phyloP scores from a whole-genome alignment of 2,113 vertebrate genomes.

The Crocuta crocuta region DNA sequence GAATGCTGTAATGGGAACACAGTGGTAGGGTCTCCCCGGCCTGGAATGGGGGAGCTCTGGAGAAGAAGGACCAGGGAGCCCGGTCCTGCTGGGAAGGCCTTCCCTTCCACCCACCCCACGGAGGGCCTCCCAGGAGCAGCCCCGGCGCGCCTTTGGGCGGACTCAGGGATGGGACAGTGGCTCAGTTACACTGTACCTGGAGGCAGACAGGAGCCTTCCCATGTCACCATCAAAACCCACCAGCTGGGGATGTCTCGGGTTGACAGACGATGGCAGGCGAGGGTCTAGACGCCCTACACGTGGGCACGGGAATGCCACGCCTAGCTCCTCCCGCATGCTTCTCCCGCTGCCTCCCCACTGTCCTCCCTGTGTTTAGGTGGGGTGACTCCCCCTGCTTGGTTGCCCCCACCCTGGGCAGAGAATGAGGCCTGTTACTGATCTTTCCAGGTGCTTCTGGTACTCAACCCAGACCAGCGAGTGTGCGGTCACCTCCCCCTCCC shows the following conservation, averaged over 20 bases:
- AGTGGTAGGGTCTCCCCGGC: neutral
- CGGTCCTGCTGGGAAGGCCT: neutral
- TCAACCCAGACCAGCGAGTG: accelerated
- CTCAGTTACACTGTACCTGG: neutral
- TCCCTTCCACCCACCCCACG: neutral
- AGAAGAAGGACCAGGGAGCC: too few relatives aligned
- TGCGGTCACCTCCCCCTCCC: neutral
- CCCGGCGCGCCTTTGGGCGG: neutral
- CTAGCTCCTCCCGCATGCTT: neutral
- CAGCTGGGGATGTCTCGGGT: neutral
- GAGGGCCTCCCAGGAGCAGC: too few relatives aligned
- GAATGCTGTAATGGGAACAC: neutral
- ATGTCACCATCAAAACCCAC: neutral
- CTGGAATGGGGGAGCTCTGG: neutral
- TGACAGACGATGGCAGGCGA: too few relatives aligned
- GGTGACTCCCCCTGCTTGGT: neutral
- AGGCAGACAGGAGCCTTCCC: neutral
- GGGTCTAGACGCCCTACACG: neutral
- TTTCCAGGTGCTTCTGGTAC: neutral
- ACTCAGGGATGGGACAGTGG: too few relatives aligned
- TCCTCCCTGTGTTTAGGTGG: accelerated
- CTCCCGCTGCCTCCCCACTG: neutral
- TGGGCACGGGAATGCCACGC: accelerated
- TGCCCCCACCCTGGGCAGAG: neutral
- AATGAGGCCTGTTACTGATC: too few relatives aligned